Conservation (phyloP, 2,888 invertebrate species). For the Chaetoderma sp. region DNA sequence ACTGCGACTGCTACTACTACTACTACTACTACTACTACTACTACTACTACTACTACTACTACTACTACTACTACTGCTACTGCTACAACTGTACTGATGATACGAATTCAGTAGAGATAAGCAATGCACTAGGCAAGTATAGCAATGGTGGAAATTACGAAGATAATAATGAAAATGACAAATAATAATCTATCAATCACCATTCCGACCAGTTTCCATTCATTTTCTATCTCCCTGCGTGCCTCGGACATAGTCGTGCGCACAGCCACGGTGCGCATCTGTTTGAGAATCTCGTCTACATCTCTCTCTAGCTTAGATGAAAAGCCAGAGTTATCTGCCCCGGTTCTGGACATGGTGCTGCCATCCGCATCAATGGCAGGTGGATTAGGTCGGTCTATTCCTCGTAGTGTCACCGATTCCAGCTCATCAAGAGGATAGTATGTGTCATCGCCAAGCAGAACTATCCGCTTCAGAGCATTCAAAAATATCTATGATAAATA, state of each 20-base stretch:
- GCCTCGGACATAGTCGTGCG: conserved; percentile 43
- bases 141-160: conserved; percentile 52
- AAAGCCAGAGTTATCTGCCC: too few relatives aligned
- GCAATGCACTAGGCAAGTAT: conserved; percentile 46
- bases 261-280: conserved; percentile 46
- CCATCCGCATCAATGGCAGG: neutral
- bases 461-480: conserved; percentile 49
- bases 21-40: too few relatives aligned
- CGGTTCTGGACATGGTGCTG: neutral
- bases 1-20: too few relatives aligned
- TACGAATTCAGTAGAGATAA: too few relatives aligned
- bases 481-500: conserved; percentile 49
- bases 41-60: too few relatives aligned
- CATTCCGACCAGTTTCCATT: conserved; percentile 61
- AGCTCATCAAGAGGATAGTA: conserved; percentile 56
- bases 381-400: conserved; percentile 42
- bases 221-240: conserved; percentile 44
- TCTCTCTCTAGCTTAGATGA: conserved; percentile 50
- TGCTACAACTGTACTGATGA: too few relatives aligned
- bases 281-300: conserved; percentile 50
- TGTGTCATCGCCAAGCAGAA: conserved; percentile 52
- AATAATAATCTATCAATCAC: conserved; percentile 62
- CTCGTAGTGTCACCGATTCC: conserved; percentile 52
- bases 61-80: too few relatives aligned
- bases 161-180: conserved; percentile 50